Base-by-base conservation (phyloP, 1,140 invertebrate species). In the Anastrepha ludens region DNA sequence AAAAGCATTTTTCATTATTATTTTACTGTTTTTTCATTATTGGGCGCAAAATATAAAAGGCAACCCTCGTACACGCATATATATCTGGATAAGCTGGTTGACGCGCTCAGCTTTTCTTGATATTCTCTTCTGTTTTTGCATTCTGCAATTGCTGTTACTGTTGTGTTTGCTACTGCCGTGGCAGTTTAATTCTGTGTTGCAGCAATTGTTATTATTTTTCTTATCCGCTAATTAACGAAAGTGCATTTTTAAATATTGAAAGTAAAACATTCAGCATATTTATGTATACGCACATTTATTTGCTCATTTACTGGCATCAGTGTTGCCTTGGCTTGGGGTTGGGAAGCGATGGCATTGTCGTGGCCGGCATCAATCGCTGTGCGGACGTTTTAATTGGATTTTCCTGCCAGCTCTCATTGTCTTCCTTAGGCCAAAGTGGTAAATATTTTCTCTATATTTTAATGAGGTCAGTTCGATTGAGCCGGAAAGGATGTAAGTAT, bases 221-320 rank as follows among this genome's bases (percentile, higher is more conserved):
- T 86, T 86, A 44, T 64, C 60, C 65, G 59, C 44, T 86, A 64
- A 86, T 65, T 86, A 65, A 64, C 86, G 60, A 86, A 65, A 86
- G 59, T 50, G 64, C 86, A 64, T 64, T 60, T 62, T 86, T 41
- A 86, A 81, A 81, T 81, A 55, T 55, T 81, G 17, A 55, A 81
- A 81, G 44, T 20, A 9, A 81, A 81, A 58, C 47, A 81, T 81
- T 81, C 17, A 55, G 20, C 74, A 55, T 81, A 81, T 29, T n/a
- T 81, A 81, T 29, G 7, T 29, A n/a, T 41, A 74, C 39, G 41
- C 44, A n/a, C 67, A 29, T 11, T 74, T 74, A 44, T 74, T 74
- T 74, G 17, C 67, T 74, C 15, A 74, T 47, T 74, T 74, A 15
- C 67, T 41, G 41, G 41, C 41, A 17, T 44, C 67, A 44, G 15